Base-by-base conservation (phyloP, 1,140 invertebrate genomes). In the Philopotamus ludificatus region DNA sequence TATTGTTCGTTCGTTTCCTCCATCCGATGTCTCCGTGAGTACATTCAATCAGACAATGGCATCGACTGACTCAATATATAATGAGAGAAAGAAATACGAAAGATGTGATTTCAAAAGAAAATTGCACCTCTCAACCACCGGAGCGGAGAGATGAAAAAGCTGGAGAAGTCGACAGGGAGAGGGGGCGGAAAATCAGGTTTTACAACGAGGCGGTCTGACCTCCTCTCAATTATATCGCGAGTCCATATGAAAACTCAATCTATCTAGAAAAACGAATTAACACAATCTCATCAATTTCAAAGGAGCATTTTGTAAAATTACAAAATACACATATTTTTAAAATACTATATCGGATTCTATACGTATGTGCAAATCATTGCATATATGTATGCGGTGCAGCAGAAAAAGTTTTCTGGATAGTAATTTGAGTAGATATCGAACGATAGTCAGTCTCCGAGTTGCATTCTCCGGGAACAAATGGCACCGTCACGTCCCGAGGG, bases 401-500 rank as follows among this genome's bases (percentile, higher is more conserved):
- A 53, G 28, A 53, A 25, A 22, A 53, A 53, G 23, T 22, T 53
- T 53, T 53, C 22, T 25, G 50, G 50, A 53, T 53, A 53, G 28
- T 53, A 23, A 22, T 18, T 21, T 12, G 20, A 18, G 20, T 22
- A 23, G 2, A 7, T 9, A 18, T 9, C 9, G 44, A 9, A 45
- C 44, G 44, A 18, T 9, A 45, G 44, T 45, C 44, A 34, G 28
- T 34, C 28, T 34, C 28, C 59, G 66, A 63, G 49, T 68, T 63
- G 54, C 61, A 63, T 68, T 68, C 66, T 47, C 51, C 53, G 57
- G 25, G 66, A 63, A 63, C 66, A 63, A 63, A 51, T 39, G 41
- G 62, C 62, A 22, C 57, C 39, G 63, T 22, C 51, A 62, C 63
- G 67, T 69, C 68, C 61, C 64, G 20, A 22, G 45, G 54, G 64